A percentile compares a stretch with the other conserved stretches of the same genome.
These are phyloP conservation scores for Lophura nycthemera DNA, from an alignment of 2,113 vertebrate species.

Conservation along the genomic window DNA sequence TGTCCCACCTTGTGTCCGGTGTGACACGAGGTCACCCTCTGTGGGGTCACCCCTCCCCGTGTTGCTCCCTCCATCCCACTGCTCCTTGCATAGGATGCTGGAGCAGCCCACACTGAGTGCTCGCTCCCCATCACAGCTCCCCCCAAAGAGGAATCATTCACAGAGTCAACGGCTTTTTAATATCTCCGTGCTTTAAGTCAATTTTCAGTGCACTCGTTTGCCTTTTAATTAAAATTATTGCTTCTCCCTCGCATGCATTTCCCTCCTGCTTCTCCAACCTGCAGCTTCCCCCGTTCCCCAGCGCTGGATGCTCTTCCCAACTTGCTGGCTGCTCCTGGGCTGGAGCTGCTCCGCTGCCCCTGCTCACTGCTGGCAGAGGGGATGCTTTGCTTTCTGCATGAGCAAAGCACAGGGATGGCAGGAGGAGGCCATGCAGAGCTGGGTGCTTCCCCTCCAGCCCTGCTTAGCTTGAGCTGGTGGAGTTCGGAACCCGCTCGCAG, in stretches of 20 bases:
- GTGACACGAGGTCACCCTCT: neutral
- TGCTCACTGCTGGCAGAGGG: accelerated
- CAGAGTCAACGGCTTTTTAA: slow-evolving; percentile 73
- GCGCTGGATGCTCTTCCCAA: neutral
- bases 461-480: neutral
- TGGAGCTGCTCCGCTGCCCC: too few relatives aligned
- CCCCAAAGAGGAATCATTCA: slow-evolving; percentile 40
- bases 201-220: slow-evolving; percentile 58
- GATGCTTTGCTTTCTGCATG: accelerated
- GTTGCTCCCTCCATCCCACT: neutral
- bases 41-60: neutral
- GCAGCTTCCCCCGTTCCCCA: neutral
- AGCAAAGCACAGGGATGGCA: neutral
- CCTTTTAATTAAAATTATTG: slow-evolving; percentile 79
- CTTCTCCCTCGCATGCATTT: slow-evolving; percentile 22
- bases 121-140: neutral
- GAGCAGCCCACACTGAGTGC: neutral
- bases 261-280: neutral
- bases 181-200: slow-evolving; percentile 65
- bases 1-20: accelerated
- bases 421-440: neutral
- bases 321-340: neutral
- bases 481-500: neutral
- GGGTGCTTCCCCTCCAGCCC: neutral
- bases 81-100: neutral